A percentile compares a stretch with the other conserved stretches of the same genome.
Conservation (phyloP, 2,888 invertebrate species). For the Diadegma fenestrale region DNA sequence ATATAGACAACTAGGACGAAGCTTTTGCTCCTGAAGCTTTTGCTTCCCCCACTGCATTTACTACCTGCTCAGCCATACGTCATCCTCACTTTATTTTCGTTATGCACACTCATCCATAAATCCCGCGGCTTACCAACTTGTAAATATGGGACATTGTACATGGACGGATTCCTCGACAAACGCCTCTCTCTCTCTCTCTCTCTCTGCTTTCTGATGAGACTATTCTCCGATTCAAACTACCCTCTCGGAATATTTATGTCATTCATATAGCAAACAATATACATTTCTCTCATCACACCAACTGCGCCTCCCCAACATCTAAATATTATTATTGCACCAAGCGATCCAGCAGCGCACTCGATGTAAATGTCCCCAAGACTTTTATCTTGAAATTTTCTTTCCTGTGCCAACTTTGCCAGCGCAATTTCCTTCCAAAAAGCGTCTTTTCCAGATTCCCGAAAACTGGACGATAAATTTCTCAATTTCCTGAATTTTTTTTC, state of each 20-base stretch:
- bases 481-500: too few species aligned
- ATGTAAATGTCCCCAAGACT: background rate
- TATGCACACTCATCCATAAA: conserved; percentile 27
- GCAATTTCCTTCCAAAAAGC: too few species aligned
- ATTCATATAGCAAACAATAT: background rate
- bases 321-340: background rate
- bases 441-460: too few species aligned
- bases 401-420: background rate
- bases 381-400: background rate
- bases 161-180: background rate
- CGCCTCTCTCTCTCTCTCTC: too few species aligned
- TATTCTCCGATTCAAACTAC: conserved; percentile 8
- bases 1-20: conserved; percentile 41
- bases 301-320: background rate
- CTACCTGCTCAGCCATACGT: conserved; percentile 21
- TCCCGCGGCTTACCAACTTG: conserved; percentile 14
- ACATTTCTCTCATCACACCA: background rate
- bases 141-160: conserved; percentile 33
- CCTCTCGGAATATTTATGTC: conserved; percentile 22
- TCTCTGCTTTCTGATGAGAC: conserved; percentile 22
- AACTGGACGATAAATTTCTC: too few species aligned
- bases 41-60: conserved; percentile 17
- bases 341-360: background rate
- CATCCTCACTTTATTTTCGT: conserved; percentile 17
- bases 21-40: conserved; percentile 31